Evolutionary conservation across 2,888 invertebrate species (phyloP), one percentile per base, ranked within the genome.

Genomic region (Lasioglossum marginatum): DNA sequence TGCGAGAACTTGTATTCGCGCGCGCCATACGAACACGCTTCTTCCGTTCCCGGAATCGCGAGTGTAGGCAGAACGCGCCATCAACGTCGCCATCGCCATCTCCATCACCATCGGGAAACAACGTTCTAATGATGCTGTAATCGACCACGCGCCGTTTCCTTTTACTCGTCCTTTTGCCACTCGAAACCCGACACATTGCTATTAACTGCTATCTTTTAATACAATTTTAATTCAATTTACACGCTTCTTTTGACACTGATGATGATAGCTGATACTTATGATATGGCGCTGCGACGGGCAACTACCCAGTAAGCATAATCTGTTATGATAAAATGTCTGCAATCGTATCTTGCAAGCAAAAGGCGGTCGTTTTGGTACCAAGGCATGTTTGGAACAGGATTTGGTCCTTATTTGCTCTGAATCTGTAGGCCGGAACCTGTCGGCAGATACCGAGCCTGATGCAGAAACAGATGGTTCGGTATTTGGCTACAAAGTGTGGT

Each of bases 61-160:
- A 63, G 63, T 31, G 63, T 31, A 63, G 63, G 63, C 63, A 63
- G 63, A 60, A 14, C 14, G 27, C 10, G 57, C n/a, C n/a, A n/a
- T 14, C 43, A 43, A 4, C 43, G 43, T n/a, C 23, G 57, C 57
- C 60, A 23, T 60, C 57, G 57, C n/a, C n/a, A n/a, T n/a, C n/a
- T n/a, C 57, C 63, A 27, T 31, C 63, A 16, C 63, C 34, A 10
- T 19, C 66, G 34, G 34, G 34, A 66, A 66, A 66, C 19, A 66
- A 66, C 66, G 66, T 34, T 66, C 34, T 34, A 34, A 34, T 23
- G 34, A 66, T 66, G 66, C 66, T 66, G 34, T 66, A 66, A 66
- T 66, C 66, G 34, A 66, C 19, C 66, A 34, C 66, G 34, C 23
- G 34, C 60, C 60, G 60, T 5, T 27, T 66, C 66, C 34, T 66